Percentiles rank a stretch among this genome's conserved stretches.
Conservation (phyloP, 37 sponge, comb jelly and placozoan genomes). For the Agelas oroides region DNA sequence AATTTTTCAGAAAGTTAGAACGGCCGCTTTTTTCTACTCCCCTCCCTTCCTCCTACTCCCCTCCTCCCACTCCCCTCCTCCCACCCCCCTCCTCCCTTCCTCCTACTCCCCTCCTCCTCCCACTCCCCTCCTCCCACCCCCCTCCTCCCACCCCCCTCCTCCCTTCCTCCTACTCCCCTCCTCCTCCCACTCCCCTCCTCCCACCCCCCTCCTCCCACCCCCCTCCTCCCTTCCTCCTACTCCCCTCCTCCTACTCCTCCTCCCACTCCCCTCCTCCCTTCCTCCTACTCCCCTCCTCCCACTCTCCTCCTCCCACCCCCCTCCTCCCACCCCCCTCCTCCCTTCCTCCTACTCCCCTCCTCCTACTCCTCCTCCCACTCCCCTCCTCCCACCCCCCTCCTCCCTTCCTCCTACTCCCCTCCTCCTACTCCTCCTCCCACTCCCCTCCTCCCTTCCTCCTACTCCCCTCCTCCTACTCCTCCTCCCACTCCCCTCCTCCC, state of each 20-base stretch:
- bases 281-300: not conserved
- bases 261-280: not conserved
- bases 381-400: too few species aligned
- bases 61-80: not conserved
- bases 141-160: not conserved
- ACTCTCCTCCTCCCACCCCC: not conserved
- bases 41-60: constrained; percentile 1
- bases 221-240: not conserved
- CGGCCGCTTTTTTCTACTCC: not conserved
- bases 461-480: not conserved
- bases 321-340: too few species aligned
- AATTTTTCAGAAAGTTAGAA: too few species aligned
- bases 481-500: too few species aligned
- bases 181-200: too few species aligned
- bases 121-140: not conserved
- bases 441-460: not conserved
- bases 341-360: too few species aligned
- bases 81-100: not conserved
- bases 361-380: too few species aligned
- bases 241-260: not conserved
- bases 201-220: too few species aligned
- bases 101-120: not conserved
- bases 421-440: not conserved
- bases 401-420: not conserved
- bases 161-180: too few species aligned